Base-by-base conservation (phyloP, 2,888 invertebrate species). In the Rutpela maculata region DNA sequence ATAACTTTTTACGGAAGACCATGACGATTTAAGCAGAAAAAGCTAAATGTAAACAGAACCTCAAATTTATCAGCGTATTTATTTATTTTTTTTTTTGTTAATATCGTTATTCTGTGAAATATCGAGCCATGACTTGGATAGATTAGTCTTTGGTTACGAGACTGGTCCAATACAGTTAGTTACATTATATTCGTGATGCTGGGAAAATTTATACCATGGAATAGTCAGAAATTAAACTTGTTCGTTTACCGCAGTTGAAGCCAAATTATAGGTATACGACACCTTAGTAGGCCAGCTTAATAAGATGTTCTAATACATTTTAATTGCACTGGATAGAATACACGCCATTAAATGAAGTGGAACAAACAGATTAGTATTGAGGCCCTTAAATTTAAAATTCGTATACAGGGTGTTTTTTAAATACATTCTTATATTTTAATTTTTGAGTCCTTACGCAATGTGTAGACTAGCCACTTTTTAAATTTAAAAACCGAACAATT, bases 1-100 rank as follows among this genome's bases (percentile, higher is more conserved):
- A 71, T 66, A 71, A 66, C 67, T 76, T 71, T 76, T 76, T 71
- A 60, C 22, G 11, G 22, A 12, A n/a, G 50, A 6, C 50, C 50
- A 50, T n/a, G 50, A 6, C 50, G 12, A 50, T 50, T 50, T 12
- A 22, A 19, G 7, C 10, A 59, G 11, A 59, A 59, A 59, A 59
- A n/a, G 6, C 50, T 50, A 17, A 7, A 59, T 59, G 22, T 59
- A 59, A 59, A 59, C 59, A 59, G 22, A 59, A 59, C 5, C 18
- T 59, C 12, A 22, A 19, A 59, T 59, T 59, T 59, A 59, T 59
- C 59, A 19, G 18, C 59, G 59, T 22, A 59, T 18, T 59, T 19
- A 59, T 18, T 59, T 19, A 6, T 10, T 22, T 59, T 50, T 10
- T 12, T 59, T 50, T n/a, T 50, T n/a, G 50, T n/a, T 7, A 4